Base-by-base conservation (phyloP, 1,140 invertebrate genomes). In the Eriosoma lanigerum region DNA sequence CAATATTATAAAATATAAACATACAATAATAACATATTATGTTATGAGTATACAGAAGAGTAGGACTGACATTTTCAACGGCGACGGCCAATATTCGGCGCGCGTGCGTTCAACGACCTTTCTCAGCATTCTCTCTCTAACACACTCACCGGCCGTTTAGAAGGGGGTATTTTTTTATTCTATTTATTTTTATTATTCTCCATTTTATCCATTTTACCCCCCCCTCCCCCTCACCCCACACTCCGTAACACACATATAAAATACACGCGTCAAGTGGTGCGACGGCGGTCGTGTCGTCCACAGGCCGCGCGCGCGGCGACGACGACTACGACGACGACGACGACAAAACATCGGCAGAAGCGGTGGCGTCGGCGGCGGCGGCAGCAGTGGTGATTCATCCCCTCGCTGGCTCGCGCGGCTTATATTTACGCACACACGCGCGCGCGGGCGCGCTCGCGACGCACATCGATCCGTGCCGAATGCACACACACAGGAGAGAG, bases 41-140 rank as follows among this genome's bases (percentile, higher is more conserved):
- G 32, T 38, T 38, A 38, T 38, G 32, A 4, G 3, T 38, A 38
- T 38, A 38, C 8, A 38, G 32, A 38, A 8, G 32, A 38, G 32
- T 3, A 38, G 32, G 8, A 52, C 48, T 60, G 52, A 56, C 50
- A 46, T 76, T 56, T 76, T 32, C 1, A n/a, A 32, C n/a, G 52
- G 29, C 52, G 72, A 24, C 21, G 24, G 46, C 44, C 46, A 29
- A 58, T 78, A 48, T 78, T 78, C 26, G 75, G 75, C 75, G 75
- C 75, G 75, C 75, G 75, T 78, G 75, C 75, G 75, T 78, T 78
- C 75, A 78, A 78, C 75, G 75, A 78, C 75, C 75, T 78, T 32
- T 56, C 32, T 56, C 68, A n/a, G 24, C 68, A 29, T 38, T 38
- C 32, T 38, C 32, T 38, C 32, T 38, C 32, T 38, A 3, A 38